Evolutionary conservation across 2,888 invertebrate genomes (phyloP), one percentile per base, ranked within the genome.

Genomic region (Drosophila recens): DNA sequence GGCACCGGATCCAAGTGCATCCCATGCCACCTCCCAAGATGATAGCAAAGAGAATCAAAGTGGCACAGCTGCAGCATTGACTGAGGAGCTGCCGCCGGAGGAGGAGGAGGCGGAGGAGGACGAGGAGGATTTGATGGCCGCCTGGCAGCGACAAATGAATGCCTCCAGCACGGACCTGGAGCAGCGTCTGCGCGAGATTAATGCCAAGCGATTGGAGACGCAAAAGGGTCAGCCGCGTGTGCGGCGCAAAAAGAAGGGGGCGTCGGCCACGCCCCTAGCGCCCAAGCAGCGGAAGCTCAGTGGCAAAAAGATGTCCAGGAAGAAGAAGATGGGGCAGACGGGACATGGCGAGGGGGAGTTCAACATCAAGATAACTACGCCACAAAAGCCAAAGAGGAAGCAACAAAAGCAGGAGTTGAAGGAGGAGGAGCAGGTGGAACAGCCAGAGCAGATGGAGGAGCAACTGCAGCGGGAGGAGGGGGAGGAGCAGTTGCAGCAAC

Each of bases 121-220:
- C 33, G 40, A 53, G 1, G 43, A 63, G 42, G 79, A 90, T 59
- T 49, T 91, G 36, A 69, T 90, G 54, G 85, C 85, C 27, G 91
- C 91, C 67, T 89, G 90, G 89, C 82, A 89, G 9, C 76, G 85
- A 30, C 84, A 90, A 72, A 75, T 90, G 23, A 82, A 82, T n/a
- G 75, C 81, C 27, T 69, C 75, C 1, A 79, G 62, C 23, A 67
- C 51, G 0, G 90, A 92, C 38, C 82, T 91, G n/a, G 92, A 92
- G 67, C 82, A 88, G n/a, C 90, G 91, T 13, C 58, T 92, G 52
- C 90, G 92, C 1, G 91, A 90, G 62, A 82, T 91, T 8, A 92
- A 90, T 71, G 84, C 90, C 4, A 84, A 81, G 72, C 79, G 63
- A 1, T 68, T 49, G 63, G 70, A 67, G 67, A 63, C 59, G 6